Evolutionary conservation across 2,113 vertebrate species (phyloP).

Genomic region (Oceanodroma tethys): DNA sequence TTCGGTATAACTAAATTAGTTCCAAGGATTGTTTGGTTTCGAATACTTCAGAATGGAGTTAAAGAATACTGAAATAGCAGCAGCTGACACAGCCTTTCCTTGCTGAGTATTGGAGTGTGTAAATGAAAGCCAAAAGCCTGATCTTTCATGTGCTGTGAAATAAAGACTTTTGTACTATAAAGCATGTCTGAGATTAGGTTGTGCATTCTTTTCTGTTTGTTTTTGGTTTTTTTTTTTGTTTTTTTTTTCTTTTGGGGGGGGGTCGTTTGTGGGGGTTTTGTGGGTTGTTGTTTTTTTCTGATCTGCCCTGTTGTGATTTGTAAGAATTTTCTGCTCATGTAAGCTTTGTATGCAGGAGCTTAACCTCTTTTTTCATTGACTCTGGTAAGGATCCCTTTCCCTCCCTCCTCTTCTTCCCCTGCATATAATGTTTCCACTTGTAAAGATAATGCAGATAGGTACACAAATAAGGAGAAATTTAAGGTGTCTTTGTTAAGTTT

Average conservation of each 20-base stretch:
- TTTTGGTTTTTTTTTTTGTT: accelerated
- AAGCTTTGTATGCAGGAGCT: neutral
- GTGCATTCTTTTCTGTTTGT: neutral
- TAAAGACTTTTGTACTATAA: neutral
- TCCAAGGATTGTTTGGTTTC: neutral
- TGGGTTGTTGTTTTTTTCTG: neutral
- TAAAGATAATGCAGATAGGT: neutral
- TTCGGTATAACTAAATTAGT: neutral
- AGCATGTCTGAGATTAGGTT: neutral
- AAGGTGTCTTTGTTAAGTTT: neutral
- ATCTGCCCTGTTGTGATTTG: neutral
- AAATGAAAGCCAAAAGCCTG: neutral
- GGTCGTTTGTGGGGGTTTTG: neutral
- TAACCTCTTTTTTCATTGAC: neutral
- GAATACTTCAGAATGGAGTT: neutral
- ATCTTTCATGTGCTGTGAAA: neutral
- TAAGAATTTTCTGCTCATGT: neutral
- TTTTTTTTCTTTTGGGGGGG: neutral
- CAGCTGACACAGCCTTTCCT: neutral
- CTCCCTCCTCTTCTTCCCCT: neutral
- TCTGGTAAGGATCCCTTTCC: neutral
- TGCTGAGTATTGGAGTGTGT: neutral
- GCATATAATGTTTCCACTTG: neutral
- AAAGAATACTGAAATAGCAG: neutral
- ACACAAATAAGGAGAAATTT: neutral